Evolutionary conservation across 2,797 vertebrate species (phyloP).

Genomic region (Carcharodon carcharias): DNA sequence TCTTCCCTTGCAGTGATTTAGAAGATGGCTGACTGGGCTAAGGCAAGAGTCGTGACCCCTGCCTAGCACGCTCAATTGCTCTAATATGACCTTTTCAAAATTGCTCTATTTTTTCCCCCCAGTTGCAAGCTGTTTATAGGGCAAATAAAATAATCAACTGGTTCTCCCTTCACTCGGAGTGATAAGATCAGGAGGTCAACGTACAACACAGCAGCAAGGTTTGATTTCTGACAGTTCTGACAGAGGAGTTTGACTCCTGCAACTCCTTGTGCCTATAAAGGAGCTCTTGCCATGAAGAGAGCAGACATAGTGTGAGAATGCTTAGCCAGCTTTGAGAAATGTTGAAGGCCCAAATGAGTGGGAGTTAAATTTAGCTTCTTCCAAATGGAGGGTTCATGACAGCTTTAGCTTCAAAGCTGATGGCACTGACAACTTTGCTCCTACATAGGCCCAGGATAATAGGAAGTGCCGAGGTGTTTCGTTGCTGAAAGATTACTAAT

Average conservation of each 20-base stretch:
- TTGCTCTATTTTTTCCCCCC: background rate
- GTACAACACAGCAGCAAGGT: background rate
- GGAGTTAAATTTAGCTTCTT: background rate
- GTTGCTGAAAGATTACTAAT: background rate
- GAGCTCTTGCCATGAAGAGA: background rate
- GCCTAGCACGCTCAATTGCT: background rate
- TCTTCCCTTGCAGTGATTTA: background rate
- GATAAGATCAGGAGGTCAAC: background rate
- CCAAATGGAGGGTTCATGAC: background rate
- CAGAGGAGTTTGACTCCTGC: background rate
- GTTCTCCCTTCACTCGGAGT: background rate
- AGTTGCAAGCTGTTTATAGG: background rate
- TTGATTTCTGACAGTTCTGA: background rate
- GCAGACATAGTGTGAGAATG: background rate
- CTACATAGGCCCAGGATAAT: background rate
- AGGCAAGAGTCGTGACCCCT: background rate
- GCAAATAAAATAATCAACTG: background rate
- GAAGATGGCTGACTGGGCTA: background rate
- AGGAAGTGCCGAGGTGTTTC: background rate
- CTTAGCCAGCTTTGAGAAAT: background rate
- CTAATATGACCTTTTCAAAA: background rate
- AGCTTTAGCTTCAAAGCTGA: background rate
- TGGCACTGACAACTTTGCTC: background rate
- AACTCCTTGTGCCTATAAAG: background rate
- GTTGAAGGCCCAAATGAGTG: background rate